Base-by-base conservation (phyloP, 2,113 vertebrate species). In the Erythrocebus patas region DNA sequence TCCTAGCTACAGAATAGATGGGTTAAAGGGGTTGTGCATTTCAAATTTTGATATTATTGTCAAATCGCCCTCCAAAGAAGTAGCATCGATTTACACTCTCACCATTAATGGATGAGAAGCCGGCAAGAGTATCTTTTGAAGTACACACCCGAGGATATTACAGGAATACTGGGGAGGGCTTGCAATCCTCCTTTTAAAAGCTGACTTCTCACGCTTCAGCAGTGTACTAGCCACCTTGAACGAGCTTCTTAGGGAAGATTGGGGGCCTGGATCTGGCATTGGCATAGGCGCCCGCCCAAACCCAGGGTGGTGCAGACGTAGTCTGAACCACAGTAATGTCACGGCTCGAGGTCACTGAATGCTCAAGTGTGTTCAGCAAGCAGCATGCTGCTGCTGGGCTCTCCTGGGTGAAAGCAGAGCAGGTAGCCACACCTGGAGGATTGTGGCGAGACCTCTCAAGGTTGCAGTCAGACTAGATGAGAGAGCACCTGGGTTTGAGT, bases 321-420 rank as follows among this genome's bases (percentile, higher is more conserved):
- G n/a, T 6, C 0, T 2, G 40, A 30, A 9, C 0, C 14, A 2
- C 32, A 0, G 2, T 4, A 27, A 16, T 9, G 6, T 3, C 0
- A 5, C 0, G 50, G 20, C 52, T 6, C 1, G 1, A 0, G 0
- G 57, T 1, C 20, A 1, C 59, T 7, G 57, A 23, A 45, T 1
- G 48, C 25, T 0, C 48, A 2, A 0, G 50, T 6, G 27, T 43
- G 52, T 32, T 7, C 2, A 40, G 18, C 32, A 2, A 13, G 3
- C 13, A 12, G 3, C 1, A 1, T 0, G 48, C 22, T n/a, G 35
- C 5, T 14, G 45, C 25, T 22, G 0, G 0, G 8, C 4, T n/a
- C 40, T 55, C 38, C 89, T 80, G 35, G 61, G 52, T 30, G 78
- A 38, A 75, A 84, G 55, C 0, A 22, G 50, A 23, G 35, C 4